phyloP scores from a whole-genome alignment of 2,797 vertebrate species.

The Ataeniobius toweri region DNA sequence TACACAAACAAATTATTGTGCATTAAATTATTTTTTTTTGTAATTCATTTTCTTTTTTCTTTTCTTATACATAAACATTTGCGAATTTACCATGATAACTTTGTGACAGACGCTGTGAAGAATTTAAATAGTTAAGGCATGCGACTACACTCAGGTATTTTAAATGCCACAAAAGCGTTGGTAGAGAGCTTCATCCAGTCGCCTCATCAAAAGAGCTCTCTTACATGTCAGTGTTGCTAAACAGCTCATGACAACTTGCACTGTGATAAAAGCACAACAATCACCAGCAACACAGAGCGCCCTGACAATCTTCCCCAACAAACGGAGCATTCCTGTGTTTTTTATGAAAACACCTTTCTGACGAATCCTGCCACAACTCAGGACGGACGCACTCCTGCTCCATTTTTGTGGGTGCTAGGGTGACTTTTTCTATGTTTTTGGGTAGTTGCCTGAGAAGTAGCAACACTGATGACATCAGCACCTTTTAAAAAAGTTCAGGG shows the following conservation, averaged over 20 bases:
- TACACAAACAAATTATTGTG: not conserved
- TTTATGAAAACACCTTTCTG: not conserved
- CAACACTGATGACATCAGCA: not conserved
- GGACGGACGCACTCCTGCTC: not conserved
- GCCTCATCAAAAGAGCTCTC: constrained; percentile 11
- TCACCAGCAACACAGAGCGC: not conserved
- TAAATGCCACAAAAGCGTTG: constrained; percentile 7
- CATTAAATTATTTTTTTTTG: not conserved
- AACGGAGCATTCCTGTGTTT: constrained; percentile 3
- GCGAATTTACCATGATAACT: not conserved
- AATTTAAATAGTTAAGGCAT: not conserved
- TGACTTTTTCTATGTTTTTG: not conserved
- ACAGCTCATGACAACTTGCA: constrained; percentile 19
- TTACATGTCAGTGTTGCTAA: constrained; percentile 18
- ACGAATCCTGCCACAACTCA: not conserved
- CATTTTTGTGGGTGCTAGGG: not conserved
- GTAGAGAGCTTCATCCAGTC: constrained; percentile 3
- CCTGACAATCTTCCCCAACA: not conserved
- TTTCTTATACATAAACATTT: not conserved
- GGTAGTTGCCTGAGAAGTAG: not conserved
- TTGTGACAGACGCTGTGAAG: not conserved
- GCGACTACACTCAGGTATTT: not conserved
- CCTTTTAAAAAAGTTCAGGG: not conserved
- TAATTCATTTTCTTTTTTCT: not conserved
- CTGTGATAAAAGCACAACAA: constrained; percentile 7